Evolutionary conservation across 2,888 invertebrate genomes (phyloP), one percentile per base, ranked within the genome.

Genomic region (Chrysolina haemoptera): DNA sequence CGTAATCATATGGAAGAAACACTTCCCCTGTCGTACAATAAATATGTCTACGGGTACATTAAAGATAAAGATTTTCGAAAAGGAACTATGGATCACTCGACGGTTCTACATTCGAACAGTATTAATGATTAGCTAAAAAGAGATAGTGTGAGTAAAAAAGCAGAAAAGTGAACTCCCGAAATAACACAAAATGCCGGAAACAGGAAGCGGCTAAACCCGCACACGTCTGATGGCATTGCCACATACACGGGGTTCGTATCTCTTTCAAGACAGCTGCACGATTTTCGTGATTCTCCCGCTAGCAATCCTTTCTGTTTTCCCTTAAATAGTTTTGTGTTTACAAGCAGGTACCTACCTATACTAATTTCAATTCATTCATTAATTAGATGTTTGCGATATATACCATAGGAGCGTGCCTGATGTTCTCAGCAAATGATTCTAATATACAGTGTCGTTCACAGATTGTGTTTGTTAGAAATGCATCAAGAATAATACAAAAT

Each of bases 161-260:
- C 62, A 69, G 73, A 76, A 72, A 74, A 73, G 76, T 74, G 74
- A 70, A 68, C 71, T 74, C 74, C 76, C 74, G 46, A 76, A 76
- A 76, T 76, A 76, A 76, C 76, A 70, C 70, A 63, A 73, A 72
- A 74, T 76, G 76, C 76, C 76, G 76, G 76, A 76, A 76, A 76
- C 76, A 76, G 76, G 76, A 76, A 76, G 67, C 72, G 62, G 63
- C 73, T 72, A 73, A 75, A 76, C 74, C 74, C 72, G 76, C 76
- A 72, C 76, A 72, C 74, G 76, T 76, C 74, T 76, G 46, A 74
- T 67, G 66, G 67, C 67, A 62, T 70, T 48, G 65, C 73, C 48
- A n/a, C 64, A 35, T 50, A 50, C 55, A 70, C 70, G 20, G 41
- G 18, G 35, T 67, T 20, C 50, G 63, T 70, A 70, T 70, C 70